Evolutionary conservation across 35 echinoderm and acorn worm species (phyloP).

Genomic region (Chiridota heheva): DNA sequence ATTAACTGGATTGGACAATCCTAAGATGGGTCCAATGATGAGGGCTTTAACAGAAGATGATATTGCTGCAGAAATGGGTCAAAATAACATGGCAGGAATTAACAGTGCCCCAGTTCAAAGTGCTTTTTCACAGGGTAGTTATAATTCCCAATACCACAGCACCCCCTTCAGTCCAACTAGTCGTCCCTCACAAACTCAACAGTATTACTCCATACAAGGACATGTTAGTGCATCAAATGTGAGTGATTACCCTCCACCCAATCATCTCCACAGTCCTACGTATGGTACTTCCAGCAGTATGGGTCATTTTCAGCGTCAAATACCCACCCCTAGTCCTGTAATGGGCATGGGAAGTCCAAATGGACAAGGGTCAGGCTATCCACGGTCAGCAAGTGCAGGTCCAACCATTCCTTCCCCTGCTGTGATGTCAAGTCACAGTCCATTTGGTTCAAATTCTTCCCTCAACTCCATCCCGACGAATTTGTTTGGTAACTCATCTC

Average conservation of each 20-base stretch:
- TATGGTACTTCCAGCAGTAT: conserved; percentile 34
- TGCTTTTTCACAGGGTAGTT: conserved; percentile 12
- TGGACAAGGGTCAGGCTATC: conserved; percentile 52
- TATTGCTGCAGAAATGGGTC: conserved; percentile 15
- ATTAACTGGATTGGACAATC: conserved; percentile 36
- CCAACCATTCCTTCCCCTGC: conserved; percentile 63
- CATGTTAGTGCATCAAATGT: conserved; percentile 17
- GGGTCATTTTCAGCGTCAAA: conserved; percentile 67
- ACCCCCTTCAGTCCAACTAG: conserved; percentile 64
- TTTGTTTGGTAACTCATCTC: conserved; percentile 34
- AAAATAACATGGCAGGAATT: conserved; percentile 1
- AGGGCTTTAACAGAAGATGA: conserved; percentile 81
- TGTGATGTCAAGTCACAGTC: conserved; percentile 65
- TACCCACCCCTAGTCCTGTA: conserved; percentile 52
- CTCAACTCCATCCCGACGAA: conserved; percentile 16
- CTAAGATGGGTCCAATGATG: conserved; percentile 89
- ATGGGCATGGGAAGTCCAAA: conserved; percentile 79
- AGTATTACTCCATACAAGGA: conserved; percentile 42
- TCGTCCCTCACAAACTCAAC: conserved; percentile 26
- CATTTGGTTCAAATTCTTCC: conserved; percentile 64
- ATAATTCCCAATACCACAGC: conserved; percentile 28
- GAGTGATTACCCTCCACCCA: conserved; percentile 9
- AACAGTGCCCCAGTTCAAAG: neutral
- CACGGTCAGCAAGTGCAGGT: conserved; percentile 51
- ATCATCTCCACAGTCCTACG: conserved; percentile 19